Conservation (phyloP, 1,140 invertebrate genomes). For the Tetramorium parvispinum region DNA sequence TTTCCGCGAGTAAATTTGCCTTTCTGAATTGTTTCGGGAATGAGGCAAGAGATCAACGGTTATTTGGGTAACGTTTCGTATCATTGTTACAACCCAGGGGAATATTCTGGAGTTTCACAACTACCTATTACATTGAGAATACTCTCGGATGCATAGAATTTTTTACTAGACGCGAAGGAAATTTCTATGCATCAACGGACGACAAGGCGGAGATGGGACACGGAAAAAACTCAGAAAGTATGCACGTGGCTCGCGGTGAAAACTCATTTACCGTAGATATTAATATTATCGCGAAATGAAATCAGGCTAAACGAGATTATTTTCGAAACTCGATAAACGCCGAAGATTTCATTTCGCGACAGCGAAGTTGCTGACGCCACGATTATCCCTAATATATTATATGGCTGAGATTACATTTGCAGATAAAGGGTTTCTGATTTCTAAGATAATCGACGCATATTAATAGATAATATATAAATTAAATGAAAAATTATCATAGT, state of each 20-base stretch:
- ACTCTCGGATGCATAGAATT: constrained; percentile 68
- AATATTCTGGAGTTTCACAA: constrained; percentile 20
- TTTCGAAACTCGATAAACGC: constrained; percentile 48
- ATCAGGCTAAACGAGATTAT: constrained; percentile 49
- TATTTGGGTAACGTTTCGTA: constrained; percentile 42
- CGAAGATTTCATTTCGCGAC: constrained; percentile 50
- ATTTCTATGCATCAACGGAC: constrained; percentile 67
- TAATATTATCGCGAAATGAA: constrained; percentile 57
- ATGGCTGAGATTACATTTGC: constrained; percentile 17
- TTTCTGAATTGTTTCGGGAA: not conserved
- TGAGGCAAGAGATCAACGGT: constrained; percentile 16
- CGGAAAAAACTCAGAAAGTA: constrained; percentile 37
- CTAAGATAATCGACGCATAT: constrained; percentile 7
- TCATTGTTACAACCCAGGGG: constrained; percentile 25
- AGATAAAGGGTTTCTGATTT: not conserved
- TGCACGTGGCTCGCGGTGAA: not conserved
- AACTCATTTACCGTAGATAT: constrained; percentile 52
- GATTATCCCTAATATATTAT: not conserved
- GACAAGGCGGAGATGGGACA: constrained; percentile 32
- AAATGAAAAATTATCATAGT: not conserved
- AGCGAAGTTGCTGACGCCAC: constrained; percentile 30
- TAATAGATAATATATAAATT: constrained; percentile 6
- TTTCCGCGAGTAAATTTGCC: constrained; percentile 1
- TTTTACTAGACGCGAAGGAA: constrained; percentile 62
- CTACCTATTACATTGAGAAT: constrained; percentile 52